phyloP scores from a whole-genome alignment of 23 tunicate genomes.

The Halocynthia aurantium region DNA sequence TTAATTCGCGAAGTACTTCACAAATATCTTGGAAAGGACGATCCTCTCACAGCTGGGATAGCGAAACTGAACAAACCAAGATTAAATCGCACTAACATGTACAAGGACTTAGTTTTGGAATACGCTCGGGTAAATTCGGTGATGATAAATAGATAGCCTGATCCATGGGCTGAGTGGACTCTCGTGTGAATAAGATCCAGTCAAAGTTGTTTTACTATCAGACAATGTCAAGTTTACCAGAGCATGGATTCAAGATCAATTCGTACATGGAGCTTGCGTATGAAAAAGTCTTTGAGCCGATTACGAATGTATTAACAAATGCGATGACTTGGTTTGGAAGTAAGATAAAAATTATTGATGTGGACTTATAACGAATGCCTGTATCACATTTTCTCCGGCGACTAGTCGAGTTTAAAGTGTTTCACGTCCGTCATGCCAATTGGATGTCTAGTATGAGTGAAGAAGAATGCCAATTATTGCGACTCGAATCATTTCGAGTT shows the following conservation, averaged over 20 bases:
- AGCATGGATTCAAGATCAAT: constrained; percentile 35
- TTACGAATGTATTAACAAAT: constrained; percentile 19
- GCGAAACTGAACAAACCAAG: constrained; percentile 19
- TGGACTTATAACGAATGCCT: neutral
- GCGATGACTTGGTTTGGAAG: constrained; percentile 88
- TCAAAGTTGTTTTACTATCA: constrained; percentile 3
- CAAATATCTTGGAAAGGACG: constrained; percentile 1
- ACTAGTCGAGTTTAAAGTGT: too few species aligned
- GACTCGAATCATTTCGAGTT: too few species aligned
- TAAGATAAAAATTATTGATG: neutral
- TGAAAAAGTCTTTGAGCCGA: constrained; percentile 3
- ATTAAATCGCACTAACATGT: neutral
- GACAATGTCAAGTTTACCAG: constrained; percentile 44
- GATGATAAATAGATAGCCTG: neutral
- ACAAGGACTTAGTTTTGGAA: constrained; percentile 29
- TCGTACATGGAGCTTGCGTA: constrained; percentile 19
- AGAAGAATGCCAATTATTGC: too few species aligned
- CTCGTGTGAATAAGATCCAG: neutral
- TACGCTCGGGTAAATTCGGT: constrained; percentile 1
- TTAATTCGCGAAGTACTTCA: neutral
- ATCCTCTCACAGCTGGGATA: neutral
- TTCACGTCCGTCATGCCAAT: too few species aligned
- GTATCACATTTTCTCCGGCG: too few species aligned
- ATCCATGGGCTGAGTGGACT: neutral
- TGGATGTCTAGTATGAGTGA: too few species aligned